These are phyloP conservation scores for Rhynchophorus ferrugineus DNA, from an alignment of 1,140 invertebrate species.

Conservation along the genomic window DNA sequence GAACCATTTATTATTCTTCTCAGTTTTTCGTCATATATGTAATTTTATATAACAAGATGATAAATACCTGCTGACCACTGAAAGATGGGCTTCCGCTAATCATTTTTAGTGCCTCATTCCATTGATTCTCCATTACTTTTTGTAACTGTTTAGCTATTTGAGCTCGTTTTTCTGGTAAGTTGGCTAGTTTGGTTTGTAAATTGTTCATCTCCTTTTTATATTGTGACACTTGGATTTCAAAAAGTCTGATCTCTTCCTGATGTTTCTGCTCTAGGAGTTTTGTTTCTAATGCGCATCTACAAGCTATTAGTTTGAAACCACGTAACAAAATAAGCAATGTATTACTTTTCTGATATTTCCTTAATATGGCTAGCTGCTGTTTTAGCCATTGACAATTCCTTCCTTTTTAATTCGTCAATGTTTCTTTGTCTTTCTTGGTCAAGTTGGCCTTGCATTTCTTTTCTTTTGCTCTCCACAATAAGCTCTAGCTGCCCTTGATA, in stretches of 20 bases:
- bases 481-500: slow-evolving; percentile 74
- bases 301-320: background rate
- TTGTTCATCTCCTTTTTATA: slow-evolving; percentile 54
- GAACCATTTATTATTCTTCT: too few relatives aligned
- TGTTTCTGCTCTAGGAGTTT: slow-evolving; percentile 70
- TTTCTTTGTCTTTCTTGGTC: slow-evolving; percentile 58
- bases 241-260: slow-evolving; percentile 62
- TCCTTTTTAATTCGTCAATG: slow-evolving; percentile 54
- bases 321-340: background rate
- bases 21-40: too few relatives aligned
- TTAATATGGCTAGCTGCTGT: slow-evolving; percentile 61
- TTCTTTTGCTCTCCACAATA: slow-evolving; percentile 64
- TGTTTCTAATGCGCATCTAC: slow-evolving; percentile 62
- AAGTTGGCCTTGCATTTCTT: slow-evolving; percentile 69
- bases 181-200: slow-evolving; percentile 51
- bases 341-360: slow-evolving; percentile 63
- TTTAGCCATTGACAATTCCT: slow-evolving; percentile 59
- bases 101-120: slow-evolving; percentile 66
- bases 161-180: slow-evolving; percentile 48
- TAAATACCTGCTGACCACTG: slow-evolving; percentile 16
- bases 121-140: slow-evolving; percentile 70
- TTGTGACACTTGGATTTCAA: slow-evolving; percentile 58
- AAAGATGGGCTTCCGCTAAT: slow-evolving; percentile 43
- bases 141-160: slow-evolving; percentile 66
- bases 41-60: too few relatives aligned